Evolutionary conservation across 2,113 vertebrate genomes (phyloP).

Genomic region (Cyprinodon variegatus): DNA sequence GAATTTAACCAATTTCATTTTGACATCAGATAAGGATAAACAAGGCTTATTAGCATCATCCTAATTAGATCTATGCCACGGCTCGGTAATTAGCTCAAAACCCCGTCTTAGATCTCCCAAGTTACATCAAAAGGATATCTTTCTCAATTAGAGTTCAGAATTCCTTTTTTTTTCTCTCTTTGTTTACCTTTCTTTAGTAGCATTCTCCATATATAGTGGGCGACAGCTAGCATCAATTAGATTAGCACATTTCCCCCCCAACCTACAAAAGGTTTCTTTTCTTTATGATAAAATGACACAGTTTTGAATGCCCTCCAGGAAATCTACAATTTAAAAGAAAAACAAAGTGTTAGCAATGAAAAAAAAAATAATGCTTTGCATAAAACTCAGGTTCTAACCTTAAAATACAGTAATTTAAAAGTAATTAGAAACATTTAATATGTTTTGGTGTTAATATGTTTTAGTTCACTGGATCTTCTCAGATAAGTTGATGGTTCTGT

Average conservation of each 20-base stretch:
- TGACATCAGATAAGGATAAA: conserved; percentile 75
- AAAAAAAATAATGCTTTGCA: neutral
- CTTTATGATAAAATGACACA: conserved; percentile 25
- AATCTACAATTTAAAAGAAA: neutral
- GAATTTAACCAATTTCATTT: conserved; percentile 64
- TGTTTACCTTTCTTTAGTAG: conserved; percentile 70
- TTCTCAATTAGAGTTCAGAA: conserved; percentile 70
- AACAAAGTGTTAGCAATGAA: neutral
- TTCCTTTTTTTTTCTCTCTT: conserved; percentile 60
- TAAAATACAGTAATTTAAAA: neutral
- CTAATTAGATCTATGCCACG: conserved; percentile 75
- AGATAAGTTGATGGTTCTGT: neutral
- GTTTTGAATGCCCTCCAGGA: conserved; percentile 20
- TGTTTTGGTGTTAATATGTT: neutral
- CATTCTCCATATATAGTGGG: conserved; percentile 29
- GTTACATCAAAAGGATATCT: conserved; percentile 79
- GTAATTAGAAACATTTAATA: neutral
- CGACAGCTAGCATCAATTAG: conserved; percentile 51
- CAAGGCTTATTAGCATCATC: conserved; percentile 78
- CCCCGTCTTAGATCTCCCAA: conserved; percentile 69
- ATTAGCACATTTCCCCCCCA: conserved; percentile 48
- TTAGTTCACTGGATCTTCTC: neutral
- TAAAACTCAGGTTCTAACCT: neutral
- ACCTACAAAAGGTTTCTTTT: conserved; percentile 5
- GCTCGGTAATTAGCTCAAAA: conserved; percentile 75